Evolutionary conservation across 2,113 vertebrate species (phyloP).

Genomic region (Protobothrops flavoviridis): DNA sequence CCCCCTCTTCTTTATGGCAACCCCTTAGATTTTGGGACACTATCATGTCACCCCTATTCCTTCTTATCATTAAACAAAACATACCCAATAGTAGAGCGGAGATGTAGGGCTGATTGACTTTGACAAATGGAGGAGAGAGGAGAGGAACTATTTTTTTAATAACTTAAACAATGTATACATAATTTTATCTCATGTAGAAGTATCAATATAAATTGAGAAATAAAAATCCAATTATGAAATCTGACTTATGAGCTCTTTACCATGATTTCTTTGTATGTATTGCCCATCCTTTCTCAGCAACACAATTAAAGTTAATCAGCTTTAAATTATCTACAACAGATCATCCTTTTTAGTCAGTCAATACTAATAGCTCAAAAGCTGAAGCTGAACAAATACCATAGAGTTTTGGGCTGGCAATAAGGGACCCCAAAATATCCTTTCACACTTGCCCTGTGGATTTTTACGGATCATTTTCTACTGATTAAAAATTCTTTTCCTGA

Average conservation of each 20-base stretch:
- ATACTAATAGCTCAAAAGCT: neutral
- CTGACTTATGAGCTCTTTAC: neutral
- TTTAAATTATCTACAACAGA: constrained; percentile 3
- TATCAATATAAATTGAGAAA: neutral
- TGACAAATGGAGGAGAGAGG: neutral
- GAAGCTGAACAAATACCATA: neutral
- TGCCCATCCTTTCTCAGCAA: neutral
- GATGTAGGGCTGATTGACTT: no score
- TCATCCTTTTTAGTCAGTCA: neutral
- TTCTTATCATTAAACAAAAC: no score
- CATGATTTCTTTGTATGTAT: neutral
- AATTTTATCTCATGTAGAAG: neutral
- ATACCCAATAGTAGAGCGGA: no score
- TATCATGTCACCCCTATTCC: no score
- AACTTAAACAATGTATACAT: neutral
- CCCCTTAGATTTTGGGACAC: no score
- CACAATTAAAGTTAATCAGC: constrained; percentile 2
- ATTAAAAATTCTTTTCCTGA: neutral
- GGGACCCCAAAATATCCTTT: neutral
- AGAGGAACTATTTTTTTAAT: neutral
- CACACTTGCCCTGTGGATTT: neutral
- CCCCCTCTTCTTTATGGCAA: no score
- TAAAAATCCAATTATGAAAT: neutral
- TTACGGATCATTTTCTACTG: neutral
- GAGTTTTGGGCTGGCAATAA: neutral